Evolutionary conservation across 2,113 vertebrate genomes (phyloP), one percentile per base, ranked within the genome.

Genomic region (Cacatua alba): DNA sequence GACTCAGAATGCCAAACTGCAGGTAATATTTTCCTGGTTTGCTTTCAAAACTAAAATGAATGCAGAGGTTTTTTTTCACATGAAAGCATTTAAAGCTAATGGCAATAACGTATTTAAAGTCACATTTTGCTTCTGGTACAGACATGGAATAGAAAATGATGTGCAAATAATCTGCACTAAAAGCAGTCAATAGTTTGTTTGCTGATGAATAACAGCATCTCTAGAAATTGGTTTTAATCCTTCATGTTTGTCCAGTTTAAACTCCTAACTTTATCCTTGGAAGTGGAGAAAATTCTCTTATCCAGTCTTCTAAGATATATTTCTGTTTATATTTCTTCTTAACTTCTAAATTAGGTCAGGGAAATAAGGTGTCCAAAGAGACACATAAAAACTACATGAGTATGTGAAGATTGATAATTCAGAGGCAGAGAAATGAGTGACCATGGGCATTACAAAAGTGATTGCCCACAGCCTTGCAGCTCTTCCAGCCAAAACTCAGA

Each of bases 1-100:
- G 92, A 99, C 99, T 8, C 99, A 99, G 94, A 99, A 99, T 59
- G 99, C 99, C 92, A 99, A 99, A 91, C 98, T 99, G 80, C 99
- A 99, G 99, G 99, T 99, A 88, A 80, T 55, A 31, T n/a, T 97
- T 93, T 92, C 82, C 60, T 90, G 3, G 51, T 49, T 84, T 41
- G n/a, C 67, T 88, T 60, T 43, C 49, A 17, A 33, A 70, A 85
- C 19, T 10, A 12, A 88, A 64, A 19, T 6, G 7, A 35, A 43
- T 51, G 35, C 10, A 17, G 15, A 3, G 10, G 2, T 1, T 0
- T 7, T 71, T 77, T 77, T 83, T 60, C 1, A 64, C 37, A 33
- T 39, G 17, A 64, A 37, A 60, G 13, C 15, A 21, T 70, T 82
- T 41, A 57, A 71, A 16, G 15, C 11, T 43, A 23, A 41, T 41